Evolutionary conservation across 2,113 vertebrate species (phyloP).

Genomic region (Polypterus bichir): DNA sequence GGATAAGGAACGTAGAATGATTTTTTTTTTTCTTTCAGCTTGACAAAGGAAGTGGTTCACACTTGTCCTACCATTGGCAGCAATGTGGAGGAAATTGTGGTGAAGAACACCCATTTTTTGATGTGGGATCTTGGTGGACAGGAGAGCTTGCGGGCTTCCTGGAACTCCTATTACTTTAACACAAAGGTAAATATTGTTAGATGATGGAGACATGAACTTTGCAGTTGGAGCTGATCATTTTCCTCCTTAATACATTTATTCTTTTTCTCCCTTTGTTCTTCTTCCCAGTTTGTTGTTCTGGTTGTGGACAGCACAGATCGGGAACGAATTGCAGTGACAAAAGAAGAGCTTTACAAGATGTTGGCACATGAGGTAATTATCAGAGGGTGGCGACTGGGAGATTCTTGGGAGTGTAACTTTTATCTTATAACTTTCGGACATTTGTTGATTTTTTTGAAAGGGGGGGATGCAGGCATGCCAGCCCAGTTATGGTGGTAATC

Average conservation of each 20-base stretch:
- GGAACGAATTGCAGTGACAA: conserved; percentile 39
- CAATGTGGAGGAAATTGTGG: conserved; percentile 62
- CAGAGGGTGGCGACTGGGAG: background rate
- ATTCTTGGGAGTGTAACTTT: background rate
- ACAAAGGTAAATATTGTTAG: conserved; percentile 50
- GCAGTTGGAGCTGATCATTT: too few relatives aligned
- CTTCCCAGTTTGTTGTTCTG: conserved; percentile 61
- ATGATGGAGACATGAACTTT: too few relatives aligned
- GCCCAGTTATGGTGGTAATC: too few relatives aligned
- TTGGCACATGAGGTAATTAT: conserved; percentile 64
- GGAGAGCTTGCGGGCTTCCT: conserved; percentile 56
- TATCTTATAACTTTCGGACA: background rate
- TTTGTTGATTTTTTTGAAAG: background rate
- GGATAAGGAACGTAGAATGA: too few relatives aligned
- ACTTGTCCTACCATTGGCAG: conserved; percentile 67
- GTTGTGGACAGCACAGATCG: conserved; percentile 72
- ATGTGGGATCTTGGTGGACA: conserved; percentile 72
- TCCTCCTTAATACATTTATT: too few relatives aligned
- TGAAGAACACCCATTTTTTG: conserved; percentile 62
- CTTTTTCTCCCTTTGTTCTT: background rate
- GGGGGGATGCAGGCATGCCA: too few relatives aligned
- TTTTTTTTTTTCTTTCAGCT: conserved; percentile 29
- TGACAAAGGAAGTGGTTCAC: conserved; percentile 65
- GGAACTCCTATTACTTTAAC: conserved; percentile 62
- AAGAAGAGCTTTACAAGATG: conserved; percentile 53